Base-by-base conservation (phyloP, 2,888 invertebrate species). In the Lissonota sp. region DNA sequence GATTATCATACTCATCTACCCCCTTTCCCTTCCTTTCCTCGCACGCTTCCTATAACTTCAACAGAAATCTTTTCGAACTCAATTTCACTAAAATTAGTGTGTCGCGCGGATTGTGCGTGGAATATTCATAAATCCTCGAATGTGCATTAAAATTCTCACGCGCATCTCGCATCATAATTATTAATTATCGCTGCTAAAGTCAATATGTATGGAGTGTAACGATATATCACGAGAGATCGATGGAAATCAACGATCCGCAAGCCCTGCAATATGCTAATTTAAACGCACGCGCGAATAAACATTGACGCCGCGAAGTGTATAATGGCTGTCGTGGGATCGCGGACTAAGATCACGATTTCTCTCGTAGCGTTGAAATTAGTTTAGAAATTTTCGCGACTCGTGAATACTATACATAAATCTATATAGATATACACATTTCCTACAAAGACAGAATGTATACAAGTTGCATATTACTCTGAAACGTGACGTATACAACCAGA, bases 301-400 rank as follows among this genome's bases (percentile, higher is more conserved):
- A 74, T 74, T 74, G 64, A 74, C 73, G 64, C 57, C 40, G 37
- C 58, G 46, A 10, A 57, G 26, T 57, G 26, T 26, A 26, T 26
- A 64, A 57, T 74, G 67, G 62, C 44, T 72, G 44, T 60, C 14
- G 42, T 39, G 44, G 26, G 62, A 46, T 40, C n/a, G 46, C 44
- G 39, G 53, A 55, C 49, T 72, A 63, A 60, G 71, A 72, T 80
- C 51, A 60, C 69, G 71, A 79, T 77, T 79, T 82, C 70, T 72
- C 77, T 44, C 77, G 53, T 57, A 73, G 76, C 16, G 70, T 53
- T 63, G 82, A 80, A 79, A 80, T 82, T 79, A 79, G 76, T 83
- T 83, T 79, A 64, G 79, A 55, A 80, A 82, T 84, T 26, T 83
- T 83, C 71, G 26, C 44, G 10, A 46, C 39, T 70, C 16, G 49